These are phyloP conservation scores for Agrotis ipsilon DNA, from an alignment of 2,888 invertebrate species.

Conservation along the genomic window DNA sequence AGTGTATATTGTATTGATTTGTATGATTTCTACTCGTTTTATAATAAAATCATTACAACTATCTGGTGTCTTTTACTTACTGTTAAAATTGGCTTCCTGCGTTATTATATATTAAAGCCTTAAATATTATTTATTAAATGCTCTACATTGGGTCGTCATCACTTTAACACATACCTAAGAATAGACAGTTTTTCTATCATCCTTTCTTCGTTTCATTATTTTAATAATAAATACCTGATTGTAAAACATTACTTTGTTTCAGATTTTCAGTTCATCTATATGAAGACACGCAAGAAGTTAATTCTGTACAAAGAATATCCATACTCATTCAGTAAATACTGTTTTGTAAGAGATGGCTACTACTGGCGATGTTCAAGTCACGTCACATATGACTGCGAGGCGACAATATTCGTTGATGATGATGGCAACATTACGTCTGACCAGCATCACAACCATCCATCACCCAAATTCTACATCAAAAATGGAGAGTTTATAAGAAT, in stretches of 20 bases:
- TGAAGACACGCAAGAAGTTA: slow-evolving; percentile 27
- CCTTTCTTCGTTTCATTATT: not conserved
- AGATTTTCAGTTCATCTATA: slow-evolving; percentile 26
- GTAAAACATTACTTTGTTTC: not conserved
- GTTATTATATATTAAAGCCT: not conserved
- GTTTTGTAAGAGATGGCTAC: slow-evolving; percentile 1
- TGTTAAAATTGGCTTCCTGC: not conserved
- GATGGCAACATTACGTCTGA: slow-evolving; percentile 2
- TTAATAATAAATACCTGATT: not conserved
- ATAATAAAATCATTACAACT: not conserved
- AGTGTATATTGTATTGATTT: not conserved
- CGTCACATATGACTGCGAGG: slow-evolving; percentile 13
- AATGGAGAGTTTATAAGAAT: slow-evolving; percentile 39
- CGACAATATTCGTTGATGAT: slow-evolving; percentile 26
- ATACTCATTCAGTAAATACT: slow-evolving; percentile 13
- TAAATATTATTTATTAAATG: too few relatives aligned
- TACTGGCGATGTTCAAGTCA: slow-evolving; percentile 29
- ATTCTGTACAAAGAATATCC: slow-evolving; percentile 29
- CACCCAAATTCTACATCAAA: not conserved
- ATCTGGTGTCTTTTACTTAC: not conserved
- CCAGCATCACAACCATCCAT: slow-evolving; percentile 9
- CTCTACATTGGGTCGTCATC: too few relatives aligned
- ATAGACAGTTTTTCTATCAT: too few relatives aligned
- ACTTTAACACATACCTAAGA: too few relatives aligned
- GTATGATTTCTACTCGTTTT: not conserved